Evolutionary conservation across 2,113 vertebrate genomes (phyloP).

Genomic region (Anthoscopus minutus): DNA sequence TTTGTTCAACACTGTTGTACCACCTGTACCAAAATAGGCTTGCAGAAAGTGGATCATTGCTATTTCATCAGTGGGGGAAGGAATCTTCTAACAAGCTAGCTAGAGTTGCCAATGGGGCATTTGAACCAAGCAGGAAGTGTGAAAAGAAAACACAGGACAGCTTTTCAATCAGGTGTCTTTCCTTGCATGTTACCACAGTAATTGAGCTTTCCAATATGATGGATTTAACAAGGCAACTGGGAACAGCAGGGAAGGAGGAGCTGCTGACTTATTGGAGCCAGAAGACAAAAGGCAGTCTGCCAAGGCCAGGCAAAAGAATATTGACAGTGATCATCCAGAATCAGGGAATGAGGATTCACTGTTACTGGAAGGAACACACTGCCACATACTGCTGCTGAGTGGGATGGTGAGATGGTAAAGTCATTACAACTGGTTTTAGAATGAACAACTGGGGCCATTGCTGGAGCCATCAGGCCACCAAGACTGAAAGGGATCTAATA

Average conservation of each 20-base stretch:
- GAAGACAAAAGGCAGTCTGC: constrained; percentile 20
- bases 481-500: background rate
- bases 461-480: background rate
- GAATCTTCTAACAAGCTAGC: background rate
- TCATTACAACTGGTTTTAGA: background rate
- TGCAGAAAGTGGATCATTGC: background rate
- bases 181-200: background rate
- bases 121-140: background rate
- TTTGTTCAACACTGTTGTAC: background rate
- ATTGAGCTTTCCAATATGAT: background rate
- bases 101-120: background rate
- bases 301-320: constrained; percentile 32
- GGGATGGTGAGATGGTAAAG: background rate
- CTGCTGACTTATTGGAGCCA: constrained; percentile 14
- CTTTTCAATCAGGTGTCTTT: background rate
- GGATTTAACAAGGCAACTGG: constrained; percentile 24
- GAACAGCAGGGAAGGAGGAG: constrained; percentile 26
- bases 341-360: constrained; percentile 1
- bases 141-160: background rate
- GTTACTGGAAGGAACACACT: background rate
- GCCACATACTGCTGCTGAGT: background rate
- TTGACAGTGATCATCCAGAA: constrained; percentile 26
- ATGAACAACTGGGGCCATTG: background rate
- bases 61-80: background rate
- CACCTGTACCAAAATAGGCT: background rate